phyloP scores from a whole-genome alignment of 1,140 invertebrate species.

The Drosophila lini region DNA sequence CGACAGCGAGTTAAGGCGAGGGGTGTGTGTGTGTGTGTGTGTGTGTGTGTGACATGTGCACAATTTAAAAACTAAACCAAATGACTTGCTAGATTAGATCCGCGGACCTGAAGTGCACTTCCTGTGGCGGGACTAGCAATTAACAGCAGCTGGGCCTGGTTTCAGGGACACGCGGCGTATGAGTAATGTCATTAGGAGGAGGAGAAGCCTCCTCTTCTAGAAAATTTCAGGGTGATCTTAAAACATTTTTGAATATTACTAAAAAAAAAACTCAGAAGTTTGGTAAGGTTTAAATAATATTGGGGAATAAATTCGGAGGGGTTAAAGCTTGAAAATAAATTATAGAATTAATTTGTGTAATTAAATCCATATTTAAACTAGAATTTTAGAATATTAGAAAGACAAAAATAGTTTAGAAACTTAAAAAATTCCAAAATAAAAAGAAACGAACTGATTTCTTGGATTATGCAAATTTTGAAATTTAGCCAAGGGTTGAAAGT shows the following conservation, averaged over 20 bases:
- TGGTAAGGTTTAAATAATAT: background rate
- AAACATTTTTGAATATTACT: no score
- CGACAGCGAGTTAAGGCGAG: background rate
- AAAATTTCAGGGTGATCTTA: background rate
- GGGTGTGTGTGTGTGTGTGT: background rate
- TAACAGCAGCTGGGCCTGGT: background rate
- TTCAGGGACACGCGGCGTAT: conserved; percentile 26
- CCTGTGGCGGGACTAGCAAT: conserved; percentile 16
- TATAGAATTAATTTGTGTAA: no score
- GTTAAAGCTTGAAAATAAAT: no score
- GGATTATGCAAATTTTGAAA: no score
- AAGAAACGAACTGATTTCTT: background rate
- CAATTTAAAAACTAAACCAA: conserved; percentile 10
- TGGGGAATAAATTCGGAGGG: no score
- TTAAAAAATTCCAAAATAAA: background rate
- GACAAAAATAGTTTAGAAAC: no score
- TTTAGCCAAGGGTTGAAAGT: background rate
- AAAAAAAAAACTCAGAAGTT: no score
- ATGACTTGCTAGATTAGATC: conserved; percentile 13
- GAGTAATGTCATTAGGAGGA: background rate
- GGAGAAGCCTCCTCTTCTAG: no score
- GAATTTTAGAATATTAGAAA: no score
- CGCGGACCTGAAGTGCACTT: conserved; percentile 16
- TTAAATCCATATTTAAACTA: no score
- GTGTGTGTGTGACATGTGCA: conserved; percentile 5